Conservation (phyloP, 1,140 invertebrate species). For the Drosophila nasuta region DNA sequence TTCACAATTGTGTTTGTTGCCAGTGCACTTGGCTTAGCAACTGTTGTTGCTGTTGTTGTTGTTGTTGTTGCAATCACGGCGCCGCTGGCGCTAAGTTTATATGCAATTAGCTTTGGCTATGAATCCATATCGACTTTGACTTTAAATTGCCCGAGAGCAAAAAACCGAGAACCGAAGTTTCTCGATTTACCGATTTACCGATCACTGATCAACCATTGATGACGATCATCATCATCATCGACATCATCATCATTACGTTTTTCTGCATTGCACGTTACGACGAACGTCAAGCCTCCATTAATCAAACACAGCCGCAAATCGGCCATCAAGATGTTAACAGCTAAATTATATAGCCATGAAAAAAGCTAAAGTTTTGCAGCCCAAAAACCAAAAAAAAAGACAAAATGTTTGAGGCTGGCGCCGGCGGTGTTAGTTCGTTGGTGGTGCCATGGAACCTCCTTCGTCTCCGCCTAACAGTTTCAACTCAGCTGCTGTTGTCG, state of each 20-base stretch:
- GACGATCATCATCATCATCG: constrained; percentile 24
- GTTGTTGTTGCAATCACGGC: constrained; percentile 22
- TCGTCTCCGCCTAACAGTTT: not conserved
- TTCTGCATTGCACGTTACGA: constrained; percentile 5
- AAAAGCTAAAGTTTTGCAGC: constrained; percentile 22
- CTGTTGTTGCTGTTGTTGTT: not conserved
- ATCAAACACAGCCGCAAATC: constrained; percentile 56
- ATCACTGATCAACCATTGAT: constrained; percentile 13
- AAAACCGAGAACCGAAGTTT: not conserved
- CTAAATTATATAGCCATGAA: constrained; percentile 59
- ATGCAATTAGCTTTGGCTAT: constrained; percentile 38
- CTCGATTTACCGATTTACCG: not conserved
- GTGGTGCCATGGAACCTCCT: constrained; percentile 11
- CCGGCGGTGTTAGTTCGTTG: constrained; percentile 22
- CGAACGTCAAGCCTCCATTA: constrained; percentile 37
- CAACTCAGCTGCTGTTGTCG: not conserved
- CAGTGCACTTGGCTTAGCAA: not conserved
- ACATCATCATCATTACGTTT: not conserved
- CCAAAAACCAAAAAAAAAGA: not conserved
- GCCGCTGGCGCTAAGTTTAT: constrained; percentile 35
- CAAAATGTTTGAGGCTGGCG: constrained; percentile 19
- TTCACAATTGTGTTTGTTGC: constrained; percentile 2
- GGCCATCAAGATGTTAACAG: constrained; percentile 63
- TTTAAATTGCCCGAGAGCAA: constrained; percentile 23
- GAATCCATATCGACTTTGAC: constrained; percentile 29